Base-by-base conservation (phyloP, 2,113 vertebrate genomes). In the Sander vitreus region DNA sequence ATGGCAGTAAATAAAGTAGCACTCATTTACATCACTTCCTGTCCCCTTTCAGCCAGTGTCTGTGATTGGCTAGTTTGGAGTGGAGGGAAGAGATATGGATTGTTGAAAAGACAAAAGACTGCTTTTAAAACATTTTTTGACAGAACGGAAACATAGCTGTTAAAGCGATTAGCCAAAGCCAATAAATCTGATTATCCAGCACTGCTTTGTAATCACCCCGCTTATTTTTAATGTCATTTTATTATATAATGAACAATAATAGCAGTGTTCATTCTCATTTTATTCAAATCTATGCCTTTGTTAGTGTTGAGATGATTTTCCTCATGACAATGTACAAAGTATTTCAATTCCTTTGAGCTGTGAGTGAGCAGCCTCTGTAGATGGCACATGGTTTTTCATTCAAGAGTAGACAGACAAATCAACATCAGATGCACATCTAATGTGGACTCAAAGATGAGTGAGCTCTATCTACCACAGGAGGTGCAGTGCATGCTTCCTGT, bases 401-500 rank as follows among this genome's bases (percentile, higher is more conserved):
- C 27, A 62, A 25, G 21, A 60, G 10, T 50, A 45, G 15, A 45
- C 65, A 43, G 25, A 59, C 73, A 78, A 84, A 30, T 79, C 0
- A 72, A 58, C 60, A 18, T 8, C 66, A 78, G 43, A 68, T 51
- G 45, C 36, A 64, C 50, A 71, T 47, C n/a, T n/a, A 47, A 75
- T 67, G 60, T 76, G n/a, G 23, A 81, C 60, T 64, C 23, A 89
- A 77, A 88, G 73, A 84, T 74, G 73, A 88, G 74, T 63, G 23
- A 67, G 66, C 63, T 70, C 58, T 65, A 67, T 84, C 84, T 69
- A 72, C 77, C 64, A 51, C 68, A 85, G 92, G 88, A 93, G 85
- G 86, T 50, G 21, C 57, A 73, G 67, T 23, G 62, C 73, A 74
- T 72, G 80, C 89, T 93, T 93, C 90, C 87, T 93, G 87, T 83